Percentiles rank a stretch among this genome's conserved stretches.
Evolutionary conservation across 2,797 vertebrate genomes (phyloP).

Genomic region (Carapus acus): DNA sequence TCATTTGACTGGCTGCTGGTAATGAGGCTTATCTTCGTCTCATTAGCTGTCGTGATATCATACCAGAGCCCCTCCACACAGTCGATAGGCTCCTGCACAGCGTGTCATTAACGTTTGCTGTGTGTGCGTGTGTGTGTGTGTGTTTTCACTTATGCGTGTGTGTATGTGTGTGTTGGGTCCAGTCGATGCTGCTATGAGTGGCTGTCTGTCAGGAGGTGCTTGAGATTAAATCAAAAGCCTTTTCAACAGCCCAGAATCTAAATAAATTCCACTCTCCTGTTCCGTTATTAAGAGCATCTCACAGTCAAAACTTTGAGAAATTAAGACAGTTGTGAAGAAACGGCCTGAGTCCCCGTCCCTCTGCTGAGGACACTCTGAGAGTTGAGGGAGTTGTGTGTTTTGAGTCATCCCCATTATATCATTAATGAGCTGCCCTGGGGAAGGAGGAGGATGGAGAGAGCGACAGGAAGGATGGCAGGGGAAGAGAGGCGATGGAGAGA

Average conservation of each 20-base stretch:
- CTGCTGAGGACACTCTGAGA: conserved; percentile 38
- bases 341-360: conserved; percentile 14
- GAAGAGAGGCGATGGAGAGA: conserved; percentile 44
- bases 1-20: conserved; percentile 49
- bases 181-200: conserved; percentile 47
- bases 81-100: conserved; percentile 46
- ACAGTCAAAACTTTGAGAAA: not conserved
- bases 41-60: conserved; percentile 58
- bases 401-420: conserved; percentile 68
- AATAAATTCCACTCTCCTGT: conserved; percentile 6
- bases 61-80: conserved; percentile 42
- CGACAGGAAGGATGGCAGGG: conserved; percentile 42
- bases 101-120: conserved; percentile 38
- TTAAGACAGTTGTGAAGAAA: conserved; percentile 12
- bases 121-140: conserved; percentile 12
- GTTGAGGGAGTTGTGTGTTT: conserved; percentile 56
- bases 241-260: conserved; percentile 21
- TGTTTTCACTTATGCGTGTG: too few species aligned
- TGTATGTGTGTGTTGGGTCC: conserved; percentile 15
- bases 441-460: conserved; percentile 35
- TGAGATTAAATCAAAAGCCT: conserved; percentile 36
- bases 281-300: not conserved
- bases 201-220: conserved; percentile 38
- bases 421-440: conserved; percentile 69
- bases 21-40: conserved; percentile 54